Base-by-base conservation (phyloP, 2,113 vertebrate genomes). In the Myotis davidii region DNA sequence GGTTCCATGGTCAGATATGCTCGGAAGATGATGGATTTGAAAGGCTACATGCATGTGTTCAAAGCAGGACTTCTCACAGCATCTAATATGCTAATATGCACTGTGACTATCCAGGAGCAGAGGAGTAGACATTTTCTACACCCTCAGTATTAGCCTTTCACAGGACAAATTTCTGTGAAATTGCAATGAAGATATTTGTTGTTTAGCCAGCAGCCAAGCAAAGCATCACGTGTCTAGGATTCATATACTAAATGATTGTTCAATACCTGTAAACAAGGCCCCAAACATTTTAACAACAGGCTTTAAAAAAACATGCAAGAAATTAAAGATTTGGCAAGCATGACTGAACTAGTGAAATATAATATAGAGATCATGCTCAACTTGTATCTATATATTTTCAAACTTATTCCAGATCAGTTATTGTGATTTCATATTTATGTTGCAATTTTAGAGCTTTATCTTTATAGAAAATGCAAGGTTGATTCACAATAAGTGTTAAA, bases 381-480 rank as follows among this genome's bases (percentile, higher is more conserved):
- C 54, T 48, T 79, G 20, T 78, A 56, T 50, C 39, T 96, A 11
- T 50, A 29, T 72, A 59, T 88, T 94, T 73, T 29, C 21, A 74
- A 59, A 65, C 34, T 89, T 61, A 81, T 65, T 88, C 39, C 39
- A 85, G 65, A 73, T 79, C 14, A 56, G 45, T 70, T 79, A 39
- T 11, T 81, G 37, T 70, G 32, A 81, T 70, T 93, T 73, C 69
- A 67, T 64, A 84, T 56, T 86, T 94, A 48, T 9, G 13, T 72
- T 91, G n/a, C n/a, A 79, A 67, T 37, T 39, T 74, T 82, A 88
- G 16, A 92, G 77, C 18, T 73, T 88, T 74, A 52, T 70, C 59
- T 94, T 94, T 81, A 48, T 48, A 50, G 61, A 76, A 85, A 86
- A 92, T 59, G 6, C 17, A 93, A 56, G 23, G 21, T 76, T 85